These are phyloP conservation scores for Ecdyonurus torrentis DNA, from an alignment of 2,888 invertebrate species.

Conservation along the genomic window DNA sequence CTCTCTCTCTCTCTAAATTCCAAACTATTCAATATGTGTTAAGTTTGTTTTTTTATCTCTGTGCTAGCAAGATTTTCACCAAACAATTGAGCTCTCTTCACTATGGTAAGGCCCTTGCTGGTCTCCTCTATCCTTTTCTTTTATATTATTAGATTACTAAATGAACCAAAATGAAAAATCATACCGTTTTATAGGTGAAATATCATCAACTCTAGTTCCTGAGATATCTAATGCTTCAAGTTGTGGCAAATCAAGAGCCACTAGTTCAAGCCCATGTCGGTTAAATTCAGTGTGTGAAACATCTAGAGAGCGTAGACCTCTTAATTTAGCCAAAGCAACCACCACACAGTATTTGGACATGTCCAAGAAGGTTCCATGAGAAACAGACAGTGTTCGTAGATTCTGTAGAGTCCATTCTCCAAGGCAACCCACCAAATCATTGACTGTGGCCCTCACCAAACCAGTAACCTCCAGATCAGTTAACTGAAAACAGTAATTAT, in stretches of 20 bases:
- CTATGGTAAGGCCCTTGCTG: too few species aligned
- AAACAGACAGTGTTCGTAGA: slow-evolving; percentile 39
- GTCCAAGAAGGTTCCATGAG: slow-evolving; percentile 20
- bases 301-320: slow-evolving; percentile 38
- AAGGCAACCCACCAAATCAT: slow-evolving; percentile 44
- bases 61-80: too few species aligned
- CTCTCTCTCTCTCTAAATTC: too few species aligned
- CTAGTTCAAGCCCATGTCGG: slow-evolving; percentile 41
- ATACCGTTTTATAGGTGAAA: slow-evolving; percentile 34
- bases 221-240: slow-evolving; percentile 49
- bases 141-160: too few species aligned
- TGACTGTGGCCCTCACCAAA: slow-evolving; percentile 34
- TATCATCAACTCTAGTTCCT: slow-evolving; percentile 40
- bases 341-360: slow-evolving; percentile 33
- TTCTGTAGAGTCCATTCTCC: slow-evolving; percentile 46
- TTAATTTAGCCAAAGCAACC: slow-evolving; percentile 40
- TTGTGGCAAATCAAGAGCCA: slow-evolving; percentile 43
- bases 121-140: too few species aligned
- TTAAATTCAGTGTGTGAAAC: slow-evolving; percentile 52
- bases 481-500: slow-evolving; percentile 27
- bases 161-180: not conserved
- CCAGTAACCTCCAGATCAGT: slow-evolving; percentile 40
- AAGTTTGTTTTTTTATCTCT: too few species aligned
- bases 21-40: too few species aligned
- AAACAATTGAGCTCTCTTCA: too few species aligned